Evolutionary conservation across 1,140 invertebrate species (phyloP), one percentile per base, ranked within the genome.

Genomic region (Cephus cinctus): DNA sequence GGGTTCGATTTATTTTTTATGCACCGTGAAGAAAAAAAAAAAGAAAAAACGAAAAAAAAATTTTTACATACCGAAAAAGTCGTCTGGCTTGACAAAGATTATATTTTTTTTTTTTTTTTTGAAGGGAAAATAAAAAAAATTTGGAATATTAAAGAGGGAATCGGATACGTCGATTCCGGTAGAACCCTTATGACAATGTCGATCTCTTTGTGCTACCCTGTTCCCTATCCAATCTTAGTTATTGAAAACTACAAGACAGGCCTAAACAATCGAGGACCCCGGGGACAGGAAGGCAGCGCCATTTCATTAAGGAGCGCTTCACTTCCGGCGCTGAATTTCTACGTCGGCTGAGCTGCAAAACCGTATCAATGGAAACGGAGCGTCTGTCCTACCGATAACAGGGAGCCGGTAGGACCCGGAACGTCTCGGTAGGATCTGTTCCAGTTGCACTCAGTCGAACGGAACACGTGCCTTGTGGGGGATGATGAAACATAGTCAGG

Each of bases 271-370:
- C 44, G 43, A 15, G n/a, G 36, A 46, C 59, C 54, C 57, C 16
- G 35, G 54, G 44, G 44, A 44, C 32, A 30, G 23, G 27, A 35
- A 34, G 38, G 46, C 47, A 51, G 51, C 32, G 57, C 61, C 61
- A 64, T 64, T 62, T 62, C 61, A 64, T 62, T 59, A 62, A 60
- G 51, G 40, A 56, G 23, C 54, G 14, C n/a, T n/a, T n/a, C n/a
- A n/a, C n/a, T n/a, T n/a, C n/a, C n/a, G n/a, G n/a, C n/a, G n/a
- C n/a, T n/a, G n/a, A n/a, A n/a, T n/a, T n/a, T n/a, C n/a, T n/a
- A n/a, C n/a, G n/a, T n/a, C n/a, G n/a, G n/a, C n/a, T n/a, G n/a
- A n/a, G n/a, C n/a, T n/a, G n/a, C n/a, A n/a, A n/a, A n/a, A n/a
- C n/a, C n/a, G n/a, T n/a, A n/a, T n/a, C n/a, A n/a, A n/a, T n/a